Evolutionary conservation across 2,797 vertebrate species (phyloP), one percentile per base, ranked within the genome.

Genomic region (Cacajao melanocephalus): DNA sequence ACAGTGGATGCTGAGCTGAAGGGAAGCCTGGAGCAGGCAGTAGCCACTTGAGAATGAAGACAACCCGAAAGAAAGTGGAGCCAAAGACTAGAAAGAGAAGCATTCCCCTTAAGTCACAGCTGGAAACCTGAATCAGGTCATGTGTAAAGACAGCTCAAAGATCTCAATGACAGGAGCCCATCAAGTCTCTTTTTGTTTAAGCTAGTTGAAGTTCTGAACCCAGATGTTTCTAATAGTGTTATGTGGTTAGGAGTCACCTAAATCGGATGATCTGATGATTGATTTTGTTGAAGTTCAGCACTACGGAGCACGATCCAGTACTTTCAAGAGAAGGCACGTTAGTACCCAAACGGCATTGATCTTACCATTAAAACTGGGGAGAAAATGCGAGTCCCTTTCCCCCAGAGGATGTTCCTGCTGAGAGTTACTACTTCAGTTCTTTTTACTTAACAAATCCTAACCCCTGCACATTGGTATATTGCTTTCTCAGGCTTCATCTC

Each of bases 231-330:
- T 80, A 75, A 88, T 78, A 22, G 1, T 15, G 80, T 72, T 81
- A 28, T 15, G 20, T 19, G 41, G 44, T 76, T 52, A 79, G 58
- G 36, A n/a, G 79, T 36, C 57, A 58, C 70, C 36, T 82, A 24
- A 39, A 15, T 14, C 19, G 50, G 61, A 33, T 81, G 36, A 48
- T 33, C 41, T 46, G 70, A 52, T 64, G 61, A 44, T 7, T 30
- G 81, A n/a, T 82, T 95, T 92, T 50, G 57, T 72, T 30, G 30
- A 75, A 92, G 82, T 84, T 55, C 80, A 81, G 52, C 46, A 4
- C 41, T 41, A 33, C 20, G 2, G 41, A 76, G 44, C 14, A 46
- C n/a, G 33, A 79, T 39, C 41, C 44, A 19, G 36, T 33, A n/a
- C 76, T 33, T 48, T 70, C 82, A 84, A 93, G 79, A 90, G 50